These are phyloP conservation scores for Megalurothrips usitatus DNA, from an alignment of 2,888 invertebrate species.

Conservation along the genomic window DNA sequence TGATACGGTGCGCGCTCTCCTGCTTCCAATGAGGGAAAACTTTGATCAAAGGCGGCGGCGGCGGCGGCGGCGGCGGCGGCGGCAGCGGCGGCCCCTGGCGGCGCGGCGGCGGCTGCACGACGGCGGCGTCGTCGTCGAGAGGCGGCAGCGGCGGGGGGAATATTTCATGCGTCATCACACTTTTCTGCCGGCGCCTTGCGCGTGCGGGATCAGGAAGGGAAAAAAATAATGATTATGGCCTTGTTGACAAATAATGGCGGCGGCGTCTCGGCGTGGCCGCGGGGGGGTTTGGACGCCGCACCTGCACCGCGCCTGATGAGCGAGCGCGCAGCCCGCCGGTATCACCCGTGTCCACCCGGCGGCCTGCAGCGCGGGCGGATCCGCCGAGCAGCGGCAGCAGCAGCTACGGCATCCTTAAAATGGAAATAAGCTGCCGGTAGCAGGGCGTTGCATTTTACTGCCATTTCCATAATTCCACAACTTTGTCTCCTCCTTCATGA, in stretches of 20 bases:
- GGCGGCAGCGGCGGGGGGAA: background rate
- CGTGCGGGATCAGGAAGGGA: background rate
- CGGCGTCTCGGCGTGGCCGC: too few species aligned
- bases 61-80: too few species aligned
- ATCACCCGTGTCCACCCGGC: too few species aligned
- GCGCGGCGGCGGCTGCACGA: too few species aligned
- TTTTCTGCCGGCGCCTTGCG: background rate
- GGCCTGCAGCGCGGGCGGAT: too few species aligned
- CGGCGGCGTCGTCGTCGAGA: background rate
- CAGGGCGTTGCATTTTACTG: constrained; percentile 14
- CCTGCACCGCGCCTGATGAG: background rate
- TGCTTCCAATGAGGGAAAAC: background rate
- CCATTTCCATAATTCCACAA: constrained; percentile 23
- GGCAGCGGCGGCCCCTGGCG: too few species aligned
- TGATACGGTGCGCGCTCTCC: too few species aligned
- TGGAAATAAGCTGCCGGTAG: background rate
- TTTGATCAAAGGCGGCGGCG: background rate
- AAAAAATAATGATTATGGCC: too few species aligned
- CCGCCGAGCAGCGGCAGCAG: too few species aligned
- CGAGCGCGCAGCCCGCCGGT: background rate
- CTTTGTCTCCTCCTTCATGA: background rate
- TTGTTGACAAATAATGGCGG: too few species aligned
- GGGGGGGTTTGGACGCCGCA: too few species aligned
- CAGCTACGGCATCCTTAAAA: background rate
- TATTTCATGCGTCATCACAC: background rate